These are phyloP conservation scores for Athalia circularis DNA, from an alignment of 2,888 invertebrate species.

Conservation along the genomic window DNA sequence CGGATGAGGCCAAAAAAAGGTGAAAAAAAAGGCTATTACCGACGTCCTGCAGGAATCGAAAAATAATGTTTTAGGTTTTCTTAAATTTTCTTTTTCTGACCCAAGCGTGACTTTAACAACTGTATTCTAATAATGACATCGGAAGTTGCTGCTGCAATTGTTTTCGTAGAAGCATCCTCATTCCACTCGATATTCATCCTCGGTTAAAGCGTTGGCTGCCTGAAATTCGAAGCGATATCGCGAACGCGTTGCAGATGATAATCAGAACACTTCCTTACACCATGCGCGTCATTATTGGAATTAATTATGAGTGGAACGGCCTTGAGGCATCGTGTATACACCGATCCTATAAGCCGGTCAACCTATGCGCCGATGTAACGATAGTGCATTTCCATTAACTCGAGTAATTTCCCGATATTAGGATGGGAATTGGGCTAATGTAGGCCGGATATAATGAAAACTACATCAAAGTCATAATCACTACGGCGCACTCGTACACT, in stretches of 20 bases:
- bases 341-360: conserved; percentile 4
- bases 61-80: too few species aligned
- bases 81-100: too few species aligned
- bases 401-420: conserved; percentile 57
- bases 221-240: not conserved
- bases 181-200: too few species aligned
- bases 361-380: conserved; percentile 43
- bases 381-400: conserved; percentile 51
- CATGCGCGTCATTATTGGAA: conserved; percentile 52
- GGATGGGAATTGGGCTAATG: conserved; percentile 57
- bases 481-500: too few species aligned
- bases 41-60: too few species aligned
- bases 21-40: too few species aligned
- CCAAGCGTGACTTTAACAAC: too few species aligned
- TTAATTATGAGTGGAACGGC: conserved; percentile 45
- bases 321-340: conserved; percentile 45
- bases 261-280: conserved; percentile 55
- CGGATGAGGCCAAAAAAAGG: too few species aligned
- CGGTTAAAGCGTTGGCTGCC: not conserved
- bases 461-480: too few species aligned
- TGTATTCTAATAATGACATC: too few species aligned
- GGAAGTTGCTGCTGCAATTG: too few species aligned
- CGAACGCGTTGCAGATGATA: conserved; percentile 9
- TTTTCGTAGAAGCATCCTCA: too few species aligned
- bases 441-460: conserved; percentile 50